A percentile compares a stretch with the other conserved stretches of the same genome.
phyloP scores from a whole-genome alignment of 2,113 vertebrate genomes.

The Galeopterus variegatus region DNA sequence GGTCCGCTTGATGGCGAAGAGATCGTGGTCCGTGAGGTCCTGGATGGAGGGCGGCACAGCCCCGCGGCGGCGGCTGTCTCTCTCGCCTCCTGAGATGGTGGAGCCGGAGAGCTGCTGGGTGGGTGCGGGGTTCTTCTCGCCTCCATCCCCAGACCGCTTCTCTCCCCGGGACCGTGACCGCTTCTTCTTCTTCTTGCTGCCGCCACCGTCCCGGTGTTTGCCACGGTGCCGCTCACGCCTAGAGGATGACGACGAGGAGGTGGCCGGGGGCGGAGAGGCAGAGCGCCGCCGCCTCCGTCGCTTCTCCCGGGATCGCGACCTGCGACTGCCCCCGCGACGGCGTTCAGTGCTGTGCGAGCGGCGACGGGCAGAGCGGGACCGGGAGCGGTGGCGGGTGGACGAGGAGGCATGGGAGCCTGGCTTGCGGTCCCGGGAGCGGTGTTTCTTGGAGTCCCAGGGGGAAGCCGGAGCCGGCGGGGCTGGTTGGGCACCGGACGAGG shows the following conservation, averaged over 20 bases:
- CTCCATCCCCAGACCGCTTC: constrained; percentile 63
- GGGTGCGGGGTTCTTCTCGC: constrained; percentile 66
- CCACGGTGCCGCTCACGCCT: constrained; percentile 86
- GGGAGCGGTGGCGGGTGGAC: constrained; percentile 80
- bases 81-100: constrained; percentile 64
- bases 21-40: constrained; percentile 95
- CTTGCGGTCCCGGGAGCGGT: constrained; percentile 84
- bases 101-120: constrained; percentile 45
- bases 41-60: constrained; percentile 96
- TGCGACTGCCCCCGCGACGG: constrained; percentile 76
- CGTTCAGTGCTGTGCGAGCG: constrained; percentile 73
- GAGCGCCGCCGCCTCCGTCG: constrained; percentile 81
- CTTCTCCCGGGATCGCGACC: constrained; percentile 84
- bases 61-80: constrained; percentile 88
- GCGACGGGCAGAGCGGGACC: constrained; percentile 82
- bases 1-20: constrained; percentile 97
- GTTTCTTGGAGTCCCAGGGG: constrained; percentile 85
- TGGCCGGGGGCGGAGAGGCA: constrained; percentile 83
- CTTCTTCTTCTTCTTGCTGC: constrained; percentile 86
- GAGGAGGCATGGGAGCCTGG: constrained; percentile 71
- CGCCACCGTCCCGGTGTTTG: constrained; percentile 85
- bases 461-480: constrained; percentile 16
- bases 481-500: fast-evolving
- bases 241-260: neutral
- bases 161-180: constrained; percentile 87